Base-by-base conservation (phyloP, 2,113 vertebrate genomes). In the Serilophus lunatus region DNA sequence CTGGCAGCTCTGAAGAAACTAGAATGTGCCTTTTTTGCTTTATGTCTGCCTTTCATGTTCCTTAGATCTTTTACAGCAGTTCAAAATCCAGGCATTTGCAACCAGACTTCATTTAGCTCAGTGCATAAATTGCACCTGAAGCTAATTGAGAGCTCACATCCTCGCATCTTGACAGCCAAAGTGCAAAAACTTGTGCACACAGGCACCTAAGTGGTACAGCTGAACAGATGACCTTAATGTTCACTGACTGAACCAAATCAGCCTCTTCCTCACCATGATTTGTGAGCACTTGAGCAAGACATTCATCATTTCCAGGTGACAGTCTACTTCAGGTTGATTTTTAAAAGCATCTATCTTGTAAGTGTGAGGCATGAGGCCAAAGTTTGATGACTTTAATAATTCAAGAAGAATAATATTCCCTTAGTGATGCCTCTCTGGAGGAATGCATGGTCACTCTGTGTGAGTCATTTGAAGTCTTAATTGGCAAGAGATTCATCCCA, bases 381-480 rank as follows among this genome's bases (percentile, higher is more conserved):
- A 96, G 53, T 82, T 88, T 82, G 28, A 78, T 74, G 56, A 72
- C 65, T 90, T 92, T 45, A 94, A 92, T 93, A 86, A 92, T 90
- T 88, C 72, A 94, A 82, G 88, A 86, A 71, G 50, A 94, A 51
- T 82, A 77, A 93, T 86, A 66, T 29, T 86, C 64, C 68, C 60
- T 49, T 45, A 86, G 69, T 65, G 60, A 68, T 88, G 53, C 40
- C 65, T 95, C 64, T 90, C 88, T 94, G 57, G 80, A 92, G 77
- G n/a, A 81, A 90, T 50, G 36, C 68, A 31, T 75, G 40, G 82
- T 74, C 90, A 74, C 56, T 92, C 36, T 0, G 36, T 78, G 42
- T 57, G 74, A 90, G 57, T 61, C 65, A 86, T 94, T 94, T 95
- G 90, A 92, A 90, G 69, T 75, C 69, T 82, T 92, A 95, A 93